A percentile compares a stretch with the other conserved stretches of the same genome.
phyloP scores from a whole-genome alignment of 2,113 vertebrate species.

The Marcusenius ussheri region DNA sequence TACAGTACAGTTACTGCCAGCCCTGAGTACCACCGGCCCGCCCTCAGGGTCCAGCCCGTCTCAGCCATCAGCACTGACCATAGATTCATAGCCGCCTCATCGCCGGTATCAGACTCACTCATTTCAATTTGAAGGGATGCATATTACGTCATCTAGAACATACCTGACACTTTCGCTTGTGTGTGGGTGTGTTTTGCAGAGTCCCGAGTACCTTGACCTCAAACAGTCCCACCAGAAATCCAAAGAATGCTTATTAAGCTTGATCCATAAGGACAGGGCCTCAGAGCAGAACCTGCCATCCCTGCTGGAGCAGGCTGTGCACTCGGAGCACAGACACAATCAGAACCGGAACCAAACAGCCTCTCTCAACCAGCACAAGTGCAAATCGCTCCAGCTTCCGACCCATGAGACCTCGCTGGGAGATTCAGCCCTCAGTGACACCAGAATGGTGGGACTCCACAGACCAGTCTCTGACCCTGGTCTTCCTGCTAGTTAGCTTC shows the following conservation, averaged over 20 bases:
- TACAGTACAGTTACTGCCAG: constrained; percentile 84
- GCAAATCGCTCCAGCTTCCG: constrained; percentile 69
- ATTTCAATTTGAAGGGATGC: neutral
- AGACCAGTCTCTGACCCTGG: constrained; percentile 83
- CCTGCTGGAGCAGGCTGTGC: constrained; percentile 59
- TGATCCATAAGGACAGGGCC: constrained; percentile 61
- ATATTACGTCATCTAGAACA: neutral
- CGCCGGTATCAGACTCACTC: constrained; percentile 60
- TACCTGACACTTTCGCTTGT: neutral
- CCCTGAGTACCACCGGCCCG: constrained; percentile 70
- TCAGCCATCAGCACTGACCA: constrained; percentile 67
- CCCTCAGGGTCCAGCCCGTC: constrained; percentile 59
- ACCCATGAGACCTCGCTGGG: constrained; percentile 66
- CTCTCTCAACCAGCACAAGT: constrained; percentile 56
- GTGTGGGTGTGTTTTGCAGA: constrained; percentile 55
- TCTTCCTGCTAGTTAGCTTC: constrained; percentile 72
- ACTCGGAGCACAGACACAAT: constrained; percentile 36
- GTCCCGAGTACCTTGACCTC: constrained; percentile 67
- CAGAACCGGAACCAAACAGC: constrained; percentile 49
- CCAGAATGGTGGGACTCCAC: constrained; percentile 68
- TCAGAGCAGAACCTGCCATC: constrained; percentile 75
- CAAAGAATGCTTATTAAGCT: constrained; percentile 79
- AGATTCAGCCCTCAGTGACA: constrained; percentile 64
- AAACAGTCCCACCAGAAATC: constrained; percentile 75
- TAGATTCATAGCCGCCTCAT: constrained; percentile 69